Evolutionary conservation across 2,113 vertebrate species (phyloP).

Genomic region (Grantiella picta): DNA sequence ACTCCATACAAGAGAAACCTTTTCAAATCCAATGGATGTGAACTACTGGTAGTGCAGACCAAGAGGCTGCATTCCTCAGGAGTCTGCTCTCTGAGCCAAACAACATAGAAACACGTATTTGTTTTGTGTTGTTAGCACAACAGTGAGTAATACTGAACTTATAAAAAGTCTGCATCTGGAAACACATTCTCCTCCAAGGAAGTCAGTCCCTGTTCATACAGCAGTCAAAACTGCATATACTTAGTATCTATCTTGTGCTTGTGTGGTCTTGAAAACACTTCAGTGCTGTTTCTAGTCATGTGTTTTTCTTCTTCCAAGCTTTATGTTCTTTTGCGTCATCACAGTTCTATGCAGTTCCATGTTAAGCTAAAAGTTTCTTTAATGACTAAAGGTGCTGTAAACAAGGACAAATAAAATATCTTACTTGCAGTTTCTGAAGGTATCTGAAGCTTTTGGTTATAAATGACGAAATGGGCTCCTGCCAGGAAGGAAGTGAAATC

Average conservation of each 20-base stretch:
- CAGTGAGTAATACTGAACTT: constrained; percentile 31
- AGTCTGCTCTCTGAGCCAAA: constrained; percentile 25
- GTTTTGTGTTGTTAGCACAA: constrained; percentile 27
- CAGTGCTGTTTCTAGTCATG: not conserved
- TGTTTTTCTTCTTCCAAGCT: not conserved
- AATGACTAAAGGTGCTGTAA: not conserved
- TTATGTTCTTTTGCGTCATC: not conserved
- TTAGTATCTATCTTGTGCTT: not conserved
- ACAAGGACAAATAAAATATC: not conserved
- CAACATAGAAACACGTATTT: constrained; percentile 6
- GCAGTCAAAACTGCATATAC: not conserved
- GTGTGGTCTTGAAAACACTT: not conserved
- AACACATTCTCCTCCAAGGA: not conserved
- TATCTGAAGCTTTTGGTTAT: not conserved
- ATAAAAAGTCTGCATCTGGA: not conserved
- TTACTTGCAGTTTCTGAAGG: not conserved
- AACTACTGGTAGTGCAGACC: not conserved
- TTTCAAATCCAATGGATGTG: not conserved
- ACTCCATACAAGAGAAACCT: not conserved
- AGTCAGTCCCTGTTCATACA: not conserved
- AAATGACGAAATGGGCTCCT: not conserved
- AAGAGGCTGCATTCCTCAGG: not conserved
- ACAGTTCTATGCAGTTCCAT: not conserved
- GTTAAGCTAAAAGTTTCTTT: not conserved
- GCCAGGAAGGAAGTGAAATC: not conserved